phyloP scores from a whole-genome alignment of 1,140 invertebrate species.

The Drosophila punjabiensis region DNA sequence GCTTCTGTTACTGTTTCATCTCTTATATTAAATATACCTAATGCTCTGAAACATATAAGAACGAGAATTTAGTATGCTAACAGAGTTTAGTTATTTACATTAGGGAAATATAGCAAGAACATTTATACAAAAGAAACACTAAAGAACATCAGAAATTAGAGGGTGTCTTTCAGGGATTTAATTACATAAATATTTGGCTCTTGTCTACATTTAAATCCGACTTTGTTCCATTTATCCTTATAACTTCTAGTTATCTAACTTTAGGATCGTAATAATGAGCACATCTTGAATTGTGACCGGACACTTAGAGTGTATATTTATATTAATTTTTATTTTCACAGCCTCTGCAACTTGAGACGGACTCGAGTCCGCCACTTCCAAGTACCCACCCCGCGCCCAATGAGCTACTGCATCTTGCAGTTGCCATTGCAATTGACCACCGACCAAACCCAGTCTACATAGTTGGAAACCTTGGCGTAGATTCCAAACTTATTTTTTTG shows the following conservation, averaged over 20 bases:
- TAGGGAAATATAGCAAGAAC: background rate
- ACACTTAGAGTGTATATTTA: slow-evolving; percentile 62
- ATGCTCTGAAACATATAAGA: background rate
- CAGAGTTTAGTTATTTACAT: slow-evolving; percentile 21
- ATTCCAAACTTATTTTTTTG: slow-evolving; percentile 96
- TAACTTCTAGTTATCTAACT: slow-evolving; percentile 38
- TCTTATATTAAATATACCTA: too few species aligned
- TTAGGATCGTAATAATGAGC: slow-evolving; percentile 39
- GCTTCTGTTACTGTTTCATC: background rate
- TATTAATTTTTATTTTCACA: slow-evolving; percentile 68
- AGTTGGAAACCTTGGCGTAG: slow-evolving; percentile 95
- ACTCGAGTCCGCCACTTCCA: slow-evolving; percentile 30
- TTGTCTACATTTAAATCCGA: slow-evolving; percentile 21
- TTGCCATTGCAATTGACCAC: slow-evolving; percentile 87
- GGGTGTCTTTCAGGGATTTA: slow-evolving; percentile 7
- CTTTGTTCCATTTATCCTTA: slow-evolving; percentile 11
- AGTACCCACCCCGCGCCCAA: slow-evolving; percentile 32
- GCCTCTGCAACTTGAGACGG: slow-evolving; percentile 71
- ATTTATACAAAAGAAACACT: background rate
- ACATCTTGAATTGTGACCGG: slow-evolving; percentile 34
- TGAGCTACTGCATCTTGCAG: slow-evolving; percentile 74
- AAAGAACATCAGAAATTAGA: background rate
- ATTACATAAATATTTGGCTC: slow-evolving; percentile 32
- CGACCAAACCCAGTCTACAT: slow-evolving; percentile 93
- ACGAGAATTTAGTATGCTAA: background rate